Conservation (phyloP, 2,113 vertebrate species). For the Egretta garzetta region DNA sequence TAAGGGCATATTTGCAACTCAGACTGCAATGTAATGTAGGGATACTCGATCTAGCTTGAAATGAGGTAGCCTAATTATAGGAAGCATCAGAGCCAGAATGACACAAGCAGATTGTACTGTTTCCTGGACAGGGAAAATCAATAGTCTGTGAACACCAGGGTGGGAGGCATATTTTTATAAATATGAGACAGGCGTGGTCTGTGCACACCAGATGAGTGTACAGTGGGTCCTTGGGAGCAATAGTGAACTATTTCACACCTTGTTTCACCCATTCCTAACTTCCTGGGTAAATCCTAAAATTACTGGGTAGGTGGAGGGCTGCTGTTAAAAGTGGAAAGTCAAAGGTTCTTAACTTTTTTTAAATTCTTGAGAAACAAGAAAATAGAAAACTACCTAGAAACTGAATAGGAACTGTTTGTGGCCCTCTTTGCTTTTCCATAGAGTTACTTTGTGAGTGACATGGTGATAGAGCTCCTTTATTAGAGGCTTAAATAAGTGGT, state of each 20-base stretch:
- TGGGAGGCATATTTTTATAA: not conserved
- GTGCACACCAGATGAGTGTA: not conserved
- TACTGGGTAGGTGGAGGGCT: not conserved
- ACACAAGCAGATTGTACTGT: not conserved
- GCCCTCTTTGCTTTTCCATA: not conserved
- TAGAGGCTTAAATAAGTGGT: not conserved
- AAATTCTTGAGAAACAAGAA: not conserved
- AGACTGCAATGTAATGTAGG: not conserved
- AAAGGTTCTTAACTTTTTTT: not conserved
- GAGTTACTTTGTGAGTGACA: not conserved
- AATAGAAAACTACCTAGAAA: not conserved
- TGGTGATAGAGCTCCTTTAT: not conserved
- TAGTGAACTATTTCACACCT: not conserved
- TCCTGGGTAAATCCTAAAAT: not conserved
- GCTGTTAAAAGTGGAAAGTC: not conserved
- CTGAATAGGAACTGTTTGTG: not conserved
- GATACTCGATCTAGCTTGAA: not conserved
- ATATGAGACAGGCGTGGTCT: not conserved
- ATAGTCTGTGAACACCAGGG: not conserved
- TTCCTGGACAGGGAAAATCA: not conserved
- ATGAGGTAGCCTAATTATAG: not conserved
- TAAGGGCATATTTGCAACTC: not conserved
- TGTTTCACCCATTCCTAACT: not conserved
- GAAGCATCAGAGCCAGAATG: not conserved
- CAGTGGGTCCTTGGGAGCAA: not conserved